Percentiles rank a stretch among this genome's conserved stretches.
phyloP scores from a whole-genome alignment of 2,797 vertebrate species.

The Lophura swinhoii region DNA sequence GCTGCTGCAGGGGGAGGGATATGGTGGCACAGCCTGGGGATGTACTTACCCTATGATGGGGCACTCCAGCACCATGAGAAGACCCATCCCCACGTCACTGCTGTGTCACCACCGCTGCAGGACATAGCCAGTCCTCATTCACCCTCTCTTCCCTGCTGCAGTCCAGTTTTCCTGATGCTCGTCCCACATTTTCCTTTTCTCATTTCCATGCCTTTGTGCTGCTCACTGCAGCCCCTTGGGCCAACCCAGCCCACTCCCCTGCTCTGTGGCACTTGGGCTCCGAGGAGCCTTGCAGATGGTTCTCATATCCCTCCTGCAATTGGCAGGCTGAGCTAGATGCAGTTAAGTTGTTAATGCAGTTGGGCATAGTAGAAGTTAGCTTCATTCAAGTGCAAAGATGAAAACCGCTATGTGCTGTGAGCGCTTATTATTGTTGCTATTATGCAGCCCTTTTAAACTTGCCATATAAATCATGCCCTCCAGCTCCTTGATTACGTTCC shows the following conservation, averaged over 20 bases:
- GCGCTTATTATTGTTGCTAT: background rate
- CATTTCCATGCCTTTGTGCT: background rate
- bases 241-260: background rate
- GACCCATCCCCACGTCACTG: background rate
- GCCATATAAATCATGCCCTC: constrained; percentile 33
- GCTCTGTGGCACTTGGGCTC: accelerated
- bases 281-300: background rate
- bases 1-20: accelerated
- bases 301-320: accelerated
- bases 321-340: background rate
- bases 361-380: background rate
- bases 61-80: background rate
- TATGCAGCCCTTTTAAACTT: constrained; percentile 36
- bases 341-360: background rate
- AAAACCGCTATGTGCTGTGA: background rate
- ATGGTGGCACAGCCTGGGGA: background rate
- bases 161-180: background rate
- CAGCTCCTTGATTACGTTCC: constrained; percentile 16
- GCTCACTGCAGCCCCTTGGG: accelerated
- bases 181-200: background rate
- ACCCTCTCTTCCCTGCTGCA: background rate
- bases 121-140: accelerated
- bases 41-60: too few species aligned
- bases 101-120: background rate
- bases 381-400: background rate